These are phyloP conservation scores for Camponotus fellah DNA, from an alignment of 2,888 invertebrate species.

Conservation along the genomic window DNA sequence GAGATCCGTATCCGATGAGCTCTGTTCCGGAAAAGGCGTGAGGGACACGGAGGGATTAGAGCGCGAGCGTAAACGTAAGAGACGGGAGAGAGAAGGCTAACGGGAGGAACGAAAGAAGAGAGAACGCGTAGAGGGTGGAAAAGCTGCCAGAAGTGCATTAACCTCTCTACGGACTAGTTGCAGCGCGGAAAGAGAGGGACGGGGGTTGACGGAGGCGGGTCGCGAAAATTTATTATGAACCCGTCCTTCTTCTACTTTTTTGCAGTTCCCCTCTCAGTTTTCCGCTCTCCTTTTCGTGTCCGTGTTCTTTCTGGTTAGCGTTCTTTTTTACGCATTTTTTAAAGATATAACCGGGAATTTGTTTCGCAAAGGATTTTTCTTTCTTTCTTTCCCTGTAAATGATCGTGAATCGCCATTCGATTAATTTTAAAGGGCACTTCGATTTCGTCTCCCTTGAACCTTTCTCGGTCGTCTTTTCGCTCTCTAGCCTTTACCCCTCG, in stretches of 20 bases:
- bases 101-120: background rate
- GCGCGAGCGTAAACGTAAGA: background rate
- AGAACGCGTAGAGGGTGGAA: slow-evolving; percentile 22
- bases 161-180: slow-evolving; percentile 48
- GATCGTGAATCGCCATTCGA: slow-evolving; percentile 32
- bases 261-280: background rate
- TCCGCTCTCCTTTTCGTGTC: background rate
- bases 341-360: background rate
- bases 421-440: slow-evolving; percentile 27
- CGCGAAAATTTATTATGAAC: slow-evolving; percentile 67
- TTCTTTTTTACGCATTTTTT: background rate
- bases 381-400: background rate
- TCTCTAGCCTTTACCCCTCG: background rate
- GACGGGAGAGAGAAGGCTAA: background rate
- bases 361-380: background rate
- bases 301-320: background rate
- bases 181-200: background rate
- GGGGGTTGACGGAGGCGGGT: slow-evolving; percentile 58
- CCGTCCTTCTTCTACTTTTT: slow-evolving; percentile 13
- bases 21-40: slow-evolving; percentile 20
- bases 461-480: background rate
- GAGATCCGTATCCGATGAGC: slow-evolving; percentile 13
- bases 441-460: background rate
- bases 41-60: slow-evolving; percentile 25
- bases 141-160: slow-evolving; percentile 66